Base-by-base conservation (phyloP, 1,140 invertebrate genomes). In the Danaus plexippus region DNA sequence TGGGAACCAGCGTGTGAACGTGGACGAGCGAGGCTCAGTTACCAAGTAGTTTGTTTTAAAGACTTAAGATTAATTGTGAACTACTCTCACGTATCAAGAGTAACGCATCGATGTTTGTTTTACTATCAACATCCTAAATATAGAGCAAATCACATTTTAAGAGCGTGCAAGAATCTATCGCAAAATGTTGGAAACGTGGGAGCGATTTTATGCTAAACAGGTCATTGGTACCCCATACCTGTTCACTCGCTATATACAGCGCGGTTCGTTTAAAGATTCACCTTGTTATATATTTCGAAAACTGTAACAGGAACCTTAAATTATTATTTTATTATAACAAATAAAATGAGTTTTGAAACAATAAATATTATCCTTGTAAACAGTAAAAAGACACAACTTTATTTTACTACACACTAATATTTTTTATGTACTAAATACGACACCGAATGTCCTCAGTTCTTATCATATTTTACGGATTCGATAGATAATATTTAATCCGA, bases 21-120 rank as follows among this genome's bases (percentile, higher is more conserved):
- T 32, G 22, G 22, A 5, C 2, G 22, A 8, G 5, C 22, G 22
- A 32, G 22, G 70, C 62, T 68, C 67, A 59, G 52, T 68, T 69
- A 54, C 54, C 41, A 58, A 57, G 48, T 64, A 46, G 63, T 61
- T 64, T 61, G 55, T 49, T 52, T 44, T 48, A 13, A n/a, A 41
- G 46, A 40, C 54, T 43, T 40, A 44, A 56, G 62, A 71, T 75
- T 73, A 71, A 68, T 75, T 75, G 67, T 32, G 10, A 48, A 93
- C 89, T 9, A 75, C 70, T 63, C 86, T 89, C 61, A 90, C 93
- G 70, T 82, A 85, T 91, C 92, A 94, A 52, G 88, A 81, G 60
- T 89, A 88, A 69, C 92, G 87, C 64, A 77, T 78, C 75, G 68
- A 77, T 76, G 77, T 78, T 81, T 77, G 77, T 80, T 78, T 80